A percentile compares a stretch with the other conserved stretches of the same genome.
phyloP scores from a whole-genome alignment of 2,888 invertebrate genomes.

The Nomada fucata region DNA sequence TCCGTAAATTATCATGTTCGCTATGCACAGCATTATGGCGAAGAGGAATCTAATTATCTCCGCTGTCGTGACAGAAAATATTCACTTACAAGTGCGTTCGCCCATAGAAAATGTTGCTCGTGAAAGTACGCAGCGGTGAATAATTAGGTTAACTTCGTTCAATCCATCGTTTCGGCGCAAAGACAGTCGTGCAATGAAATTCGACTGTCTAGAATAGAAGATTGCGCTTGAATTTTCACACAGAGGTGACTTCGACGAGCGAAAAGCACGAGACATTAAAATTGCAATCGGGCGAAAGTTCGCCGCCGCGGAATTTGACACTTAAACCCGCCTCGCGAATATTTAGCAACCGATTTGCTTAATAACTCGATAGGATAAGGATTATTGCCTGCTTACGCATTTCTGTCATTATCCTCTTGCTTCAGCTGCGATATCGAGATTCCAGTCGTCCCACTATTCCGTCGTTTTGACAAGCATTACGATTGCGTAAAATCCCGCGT shows the following conservation, averaged over 20 bases:
- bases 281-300: slow-evolving; percentile 7
- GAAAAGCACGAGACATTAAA: slow-evolving; percentile 11
- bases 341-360: slow-evolving; percentile 5
- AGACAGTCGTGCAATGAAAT: neutral
- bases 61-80: slow-evolving; percentile 54
- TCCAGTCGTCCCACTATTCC: neutral
- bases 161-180: too few relatives aligned
- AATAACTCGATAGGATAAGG: neutral
- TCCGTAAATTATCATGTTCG: slow-evolving; percentile 82
- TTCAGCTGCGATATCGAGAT: neutral
- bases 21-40: slow-evolving; percentile 81
- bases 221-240: slow-evolving; percentile 4
- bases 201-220: neutral
- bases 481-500: slow-evolving; percentile 11
- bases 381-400: slow-evolving; percentile 47
- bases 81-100: too few relatives aligned
- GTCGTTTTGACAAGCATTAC: slow-evolving; percentile 43
- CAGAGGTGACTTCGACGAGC: neutral
- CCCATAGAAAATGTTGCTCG: too few relatives aligned
- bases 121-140: too few relatives aligned
- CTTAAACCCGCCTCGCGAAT: slow-evolving; percentile 13
- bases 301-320: slow-evolving; percentile 2
- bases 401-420: neutral
- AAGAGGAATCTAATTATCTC: slow-evolving; percentile 77
- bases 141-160: too few relatives aligned